Base-by-base conservation (phyloP, 2,113 vertebrate genomes). In the Benitochromis conjunctus region DNA sequence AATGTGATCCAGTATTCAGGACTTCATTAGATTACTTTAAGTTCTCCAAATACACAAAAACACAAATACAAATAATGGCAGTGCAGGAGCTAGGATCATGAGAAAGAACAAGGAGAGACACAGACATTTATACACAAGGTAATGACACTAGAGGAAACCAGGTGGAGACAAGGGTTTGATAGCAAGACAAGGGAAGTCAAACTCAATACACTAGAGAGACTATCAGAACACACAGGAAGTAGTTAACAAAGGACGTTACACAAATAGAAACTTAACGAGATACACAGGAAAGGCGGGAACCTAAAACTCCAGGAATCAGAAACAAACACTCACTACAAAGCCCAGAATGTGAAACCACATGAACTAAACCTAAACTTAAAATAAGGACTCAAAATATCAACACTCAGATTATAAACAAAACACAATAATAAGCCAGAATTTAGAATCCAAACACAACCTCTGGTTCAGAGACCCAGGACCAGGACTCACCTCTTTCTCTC, bases 41-140 rank as follows among this genome's bases (percentile, higher is more conserved):
- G 60, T 38, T 64, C 60, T 64, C 60, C 60, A n/a, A 64, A 64
- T 38, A n/a, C 18, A 38, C 34, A 13, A 64, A 64, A 64, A 64
- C 38, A 18, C 57, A 31, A 60, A 31, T 58, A 38, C 31, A 2
- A 34, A 38, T 21, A 64, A 64, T 64, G 0, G 10, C 60, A 64
- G 19, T 38, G 60, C 1, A 64, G 34, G 19, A 38, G 60, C 34
- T 64, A 64, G 10, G 4, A 38, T 38, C 36, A 38, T 10, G 36
- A 38, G 3, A 38, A 38, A 38, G 36, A 31, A 38, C 19, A 0
- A 64, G 31, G 2, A 9, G 7, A 11, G 58, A 62, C 34, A 34
- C 58, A 62, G 58, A 62, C 54, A 24, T 55, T 24, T 56, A 56
- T n/a, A 38, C 60, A 7, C 34, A n/a, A 64, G 60, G 34, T 38